Conservation (phyloP, 2,113 vertebrate genomes). For the Myotis lucifugus region DNA sequence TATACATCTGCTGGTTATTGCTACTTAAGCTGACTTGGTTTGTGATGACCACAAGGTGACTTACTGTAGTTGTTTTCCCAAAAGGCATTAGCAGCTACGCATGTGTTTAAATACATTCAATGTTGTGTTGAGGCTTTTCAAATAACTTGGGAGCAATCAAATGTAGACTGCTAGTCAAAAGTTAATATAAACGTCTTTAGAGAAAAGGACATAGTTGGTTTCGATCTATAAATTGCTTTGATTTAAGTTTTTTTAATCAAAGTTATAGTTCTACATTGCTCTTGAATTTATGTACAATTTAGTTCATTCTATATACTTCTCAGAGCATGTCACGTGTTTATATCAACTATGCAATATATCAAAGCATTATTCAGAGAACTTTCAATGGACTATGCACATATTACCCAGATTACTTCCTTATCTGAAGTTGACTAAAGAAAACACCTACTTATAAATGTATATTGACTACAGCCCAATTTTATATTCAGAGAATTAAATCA, state of each 20-base stretch:
- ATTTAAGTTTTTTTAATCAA: constrained; percentile 59
- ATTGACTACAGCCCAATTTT: neutral
- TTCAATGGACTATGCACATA: neutral
- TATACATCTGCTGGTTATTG: constrained; percentile 81
- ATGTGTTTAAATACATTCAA: constrained; percentile 75
- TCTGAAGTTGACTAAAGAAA: neutral
- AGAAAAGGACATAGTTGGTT: constrained; percentile 29
- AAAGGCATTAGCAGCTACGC: constrained; percentile 71
- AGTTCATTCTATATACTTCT: neutral
- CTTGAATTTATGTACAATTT: neutral
- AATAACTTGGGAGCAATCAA: constrained; percentile 70
- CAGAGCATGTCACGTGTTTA: neutral
- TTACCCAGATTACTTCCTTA: neutral
- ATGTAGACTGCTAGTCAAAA: constrained; percentile 18
- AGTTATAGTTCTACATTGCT: constrained; percentile 51
- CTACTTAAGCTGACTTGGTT: constrained; percentile 73
- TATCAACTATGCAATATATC: neutral
- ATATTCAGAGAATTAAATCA: constrained; percentile 44
- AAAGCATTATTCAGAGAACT: neutral
- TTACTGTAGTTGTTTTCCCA: constrained; percentile 71
- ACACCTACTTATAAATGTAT: neutral
- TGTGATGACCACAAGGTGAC: constrained; percentile 73
- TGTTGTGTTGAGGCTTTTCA: constrained; percentile 69
- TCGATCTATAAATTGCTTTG: constrained; percentile 56
- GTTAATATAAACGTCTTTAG: constrained; percentile 44